These are phyloP conservation scores for Denticeps clupeoides DNA, from an alignment of 2,797 vertebrate genomes.

Conservation along the genomic window DNA sequence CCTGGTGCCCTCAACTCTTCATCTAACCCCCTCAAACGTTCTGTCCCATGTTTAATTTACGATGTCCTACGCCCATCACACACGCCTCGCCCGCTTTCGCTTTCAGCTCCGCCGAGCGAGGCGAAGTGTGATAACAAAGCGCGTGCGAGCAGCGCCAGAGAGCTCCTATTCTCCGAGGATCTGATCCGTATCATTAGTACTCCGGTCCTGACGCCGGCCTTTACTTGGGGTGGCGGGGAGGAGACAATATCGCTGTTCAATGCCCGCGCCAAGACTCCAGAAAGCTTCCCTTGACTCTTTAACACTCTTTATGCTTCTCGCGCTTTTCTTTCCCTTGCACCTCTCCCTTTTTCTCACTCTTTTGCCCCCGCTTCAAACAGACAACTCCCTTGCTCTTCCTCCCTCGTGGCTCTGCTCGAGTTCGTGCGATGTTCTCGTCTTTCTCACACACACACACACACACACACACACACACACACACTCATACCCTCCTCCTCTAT, in stretches of 20 bases:
- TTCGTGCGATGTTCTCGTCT: too few species aligned
- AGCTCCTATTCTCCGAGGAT: neutral
- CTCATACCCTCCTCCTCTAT: too few species aligned
- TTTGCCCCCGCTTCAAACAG: neutral
- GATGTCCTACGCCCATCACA: too few species aligned
- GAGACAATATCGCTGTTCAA: neutral
- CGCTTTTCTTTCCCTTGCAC: neutral
- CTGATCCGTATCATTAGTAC: neutral
- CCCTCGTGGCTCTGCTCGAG: too few species aligned
- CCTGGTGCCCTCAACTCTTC: constrained; percentile 16
- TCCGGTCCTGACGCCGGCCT: neutral
- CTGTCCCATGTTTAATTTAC: too few species aligned
- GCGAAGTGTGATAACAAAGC: constrained; percentile 2
- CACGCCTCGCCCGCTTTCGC: constrained; percentile 4
- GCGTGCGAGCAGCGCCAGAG: neutral
- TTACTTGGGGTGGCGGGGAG: neutral
- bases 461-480: too few species aligned
- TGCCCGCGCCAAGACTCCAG: neutral
- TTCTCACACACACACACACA: too few species aligned
- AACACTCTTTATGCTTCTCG: neutral
- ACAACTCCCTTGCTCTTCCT: too few species aligned
- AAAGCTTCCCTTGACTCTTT: neutral
- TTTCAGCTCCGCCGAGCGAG: constrained; percentile 5
- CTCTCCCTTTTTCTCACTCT: neutral
- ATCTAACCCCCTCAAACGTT: too few species aligned